phyloP scores from a whole-genome alignment of 30 jellyfish, hydroid and myxozoan genomes.

The Calvadosia cruxmelitensis region DNA sequence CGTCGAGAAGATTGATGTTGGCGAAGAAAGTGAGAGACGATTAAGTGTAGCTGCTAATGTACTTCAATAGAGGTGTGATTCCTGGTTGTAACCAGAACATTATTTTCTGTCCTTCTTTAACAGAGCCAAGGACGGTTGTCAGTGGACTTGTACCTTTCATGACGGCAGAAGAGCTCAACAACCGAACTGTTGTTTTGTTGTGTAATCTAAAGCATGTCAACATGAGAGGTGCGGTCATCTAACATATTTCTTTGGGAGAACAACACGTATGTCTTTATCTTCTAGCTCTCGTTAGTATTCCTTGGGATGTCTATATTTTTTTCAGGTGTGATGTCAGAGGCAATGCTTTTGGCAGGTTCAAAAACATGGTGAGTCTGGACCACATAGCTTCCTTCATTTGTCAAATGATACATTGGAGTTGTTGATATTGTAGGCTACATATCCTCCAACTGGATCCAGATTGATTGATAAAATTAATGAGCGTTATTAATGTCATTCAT shows the following conservation, averaged over 20 bases:
- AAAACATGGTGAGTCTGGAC: conserved; percentile 65
- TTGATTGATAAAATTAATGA: no score
- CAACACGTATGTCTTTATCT: not conserved
- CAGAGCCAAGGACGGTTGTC: conserved; percentile 76
- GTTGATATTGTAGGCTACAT: no score
- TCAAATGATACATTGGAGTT: no score
- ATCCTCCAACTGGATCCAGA: no score
- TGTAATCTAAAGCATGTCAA: conserved; percentile 84
- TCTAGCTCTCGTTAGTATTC: not conserved
- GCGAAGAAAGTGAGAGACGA: conserved; percentile 60
- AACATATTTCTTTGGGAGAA: not conserved
- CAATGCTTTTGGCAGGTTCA: conserved; percentile 89
- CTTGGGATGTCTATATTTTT: no score
- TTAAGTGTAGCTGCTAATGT: not conserved
- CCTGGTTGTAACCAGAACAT: not conserved
- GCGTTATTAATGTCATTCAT: no score
- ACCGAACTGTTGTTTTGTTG: conserved; percentile 46
- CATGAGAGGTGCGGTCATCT: conserved; percentile 61
- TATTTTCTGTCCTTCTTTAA: not conserved
- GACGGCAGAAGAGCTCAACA: conserved; percentile 40
- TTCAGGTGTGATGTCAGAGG: conserved; percentile 81
- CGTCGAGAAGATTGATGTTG: conserved; percentile 82
- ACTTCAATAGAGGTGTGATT: no score
- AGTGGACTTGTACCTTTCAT: conserved; percentile 67
- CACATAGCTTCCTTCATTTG: not conserved